Base-by-base conservation (phyloP, 1,140 invertebrate genomes). In the Drosophila santomea region DNA sequence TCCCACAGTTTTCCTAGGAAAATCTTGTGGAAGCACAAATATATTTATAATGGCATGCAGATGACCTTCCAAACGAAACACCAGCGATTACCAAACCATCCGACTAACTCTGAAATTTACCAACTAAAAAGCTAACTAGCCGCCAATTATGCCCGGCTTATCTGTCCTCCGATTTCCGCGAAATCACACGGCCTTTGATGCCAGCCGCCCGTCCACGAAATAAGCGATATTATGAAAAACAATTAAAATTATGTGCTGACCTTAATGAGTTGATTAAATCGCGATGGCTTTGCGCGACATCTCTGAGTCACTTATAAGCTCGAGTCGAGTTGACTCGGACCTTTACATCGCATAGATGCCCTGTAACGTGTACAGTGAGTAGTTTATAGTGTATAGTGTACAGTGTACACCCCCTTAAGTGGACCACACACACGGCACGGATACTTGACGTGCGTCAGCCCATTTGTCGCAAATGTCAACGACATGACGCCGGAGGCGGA, bases 391-490 rank as follows among this genome's bases (percentile, higher is more conserved):
- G 28, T 32, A 8, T 32, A 2, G 7, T 32, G 7, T 32, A 32
- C 32, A 10, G 32, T 32, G 32, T 69, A 83, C 80, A 83, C 84
- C 84, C 84, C 84, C 62, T 47, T 51, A 88, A 78, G 38, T 56
- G 58, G 76, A 85, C 80, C 80, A 84, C 80, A 83, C 83, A 68
- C 82, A 77, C 48, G 38, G 52, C 44, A 66, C 56, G 63, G 64
- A 28, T 85, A 83, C 83, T 86, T 89, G 83, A 83, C 79, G 69
- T 86, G 75, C 82, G 75, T 83, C 80, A 80, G 80, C 52, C 80
- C 72, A 83, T 84, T 83, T 83, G 80, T 88, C 84, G 83, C 73
- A 89, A 88, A 88, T 89, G 84, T 88, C 84, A 89, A 88, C 84
- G 84, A 80, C 84, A 83, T 89, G 84, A 84, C 79, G 82, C 83